Evolutionary conservation across 2,797 vertebrate species (phyloP), one percentile per base, ranked within the genome.

Genomic region (Acridotheres tristis): DNA sequence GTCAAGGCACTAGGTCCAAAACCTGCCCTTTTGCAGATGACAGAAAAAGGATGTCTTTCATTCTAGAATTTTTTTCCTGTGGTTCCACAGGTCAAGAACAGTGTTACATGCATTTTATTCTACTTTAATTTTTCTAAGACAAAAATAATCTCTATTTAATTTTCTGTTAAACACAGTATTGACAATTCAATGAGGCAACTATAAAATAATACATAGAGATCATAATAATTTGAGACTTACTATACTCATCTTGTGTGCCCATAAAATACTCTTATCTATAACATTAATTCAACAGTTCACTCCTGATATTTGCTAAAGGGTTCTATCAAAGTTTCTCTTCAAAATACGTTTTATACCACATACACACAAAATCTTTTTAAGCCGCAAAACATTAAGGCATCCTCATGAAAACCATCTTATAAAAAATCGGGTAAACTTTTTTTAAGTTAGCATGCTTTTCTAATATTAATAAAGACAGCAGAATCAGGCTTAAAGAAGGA

Each of bases 41-140:
- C 2, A 5, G 9, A 5, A 32, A 32, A 12, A 43, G 1, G 2
- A 1, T 2, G 6, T 1, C 2, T 22, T 62, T 59, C 13, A 21
- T 59, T 54, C 45, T 42, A 15, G 7, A 66, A 4, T 45, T 36
- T 43, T 66, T 71, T 55, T 10, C n/a, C 13, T 45, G 4, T 51
- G 4, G 14, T 83, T 85, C 48, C 63, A 59, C 16, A 67, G 14
- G 16, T 59, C 16, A 82, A 42, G 32, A 42, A 63, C 3, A 21
- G 29, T 38, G 16, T 10, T 25, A 23, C 14, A 40, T 0, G 0
- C 2, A 10, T 18, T 81, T 90, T 48, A 55, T 15, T 32, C 19
- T 32, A n/a, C 22, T 77, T 90, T 5, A 77, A 34, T 13, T 58
- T 85, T 94, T 75, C 25, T 16, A 55, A 81, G 13, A 27, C 6